phyloP scores from a whole-genome alignment of 1,140 invertebrate genomes.

The Pinna nobilis region DNA sequence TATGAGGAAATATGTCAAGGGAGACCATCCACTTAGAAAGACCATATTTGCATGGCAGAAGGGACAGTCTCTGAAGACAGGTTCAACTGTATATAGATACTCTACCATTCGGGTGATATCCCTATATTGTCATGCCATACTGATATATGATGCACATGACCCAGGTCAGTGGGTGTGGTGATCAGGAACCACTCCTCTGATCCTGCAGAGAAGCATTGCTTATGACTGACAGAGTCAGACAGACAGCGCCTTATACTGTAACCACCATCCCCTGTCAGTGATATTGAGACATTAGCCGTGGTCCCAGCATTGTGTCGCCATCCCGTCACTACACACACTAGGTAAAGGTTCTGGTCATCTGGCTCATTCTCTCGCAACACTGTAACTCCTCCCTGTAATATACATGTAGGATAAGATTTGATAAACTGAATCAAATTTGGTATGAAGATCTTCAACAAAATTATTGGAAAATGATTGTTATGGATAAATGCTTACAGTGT shows the following conservation, averaged over 20 bases:
- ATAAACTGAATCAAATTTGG: no score
- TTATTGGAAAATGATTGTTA: no score
- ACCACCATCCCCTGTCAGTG: constrained; percentile 20
- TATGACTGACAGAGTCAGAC: constrained; percentile 11
- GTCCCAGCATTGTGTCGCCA: constrained; percentile 55
- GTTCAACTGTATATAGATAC: no score
- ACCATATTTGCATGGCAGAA: no score
- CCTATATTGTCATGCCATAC: constrained; percentile 66
- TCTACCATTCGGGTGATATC: constrained; percentile 55
- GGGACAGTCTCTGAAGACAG: no score
- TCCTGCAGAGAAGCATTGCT: constrained; percentile 48
- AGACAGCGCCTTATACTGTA: constrained; percentile 42
- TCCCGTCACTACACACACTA: constrained; percentile 50
- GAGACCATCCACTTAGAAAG: no score
- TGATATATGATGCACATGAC: constrained; percentile 46
- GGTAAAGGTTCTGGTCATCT: constrained; percentile 40
- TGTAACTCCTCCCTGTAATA: constrained; percentile 1
- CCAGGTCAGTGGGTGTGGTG: constrained; percentile 48
- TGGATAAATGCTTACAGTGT: no score
- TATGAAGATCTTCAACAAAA: no score
- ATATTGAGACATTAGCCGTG: constrained; percentile 51
- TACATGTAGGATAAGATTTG: neutral
- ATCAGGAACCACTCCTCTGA: constrained; percentile 61
- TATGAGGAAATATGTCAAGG: no score
- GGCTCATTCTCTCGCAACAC: constrained; percentile 40